Evolutionary conservation across 92 coral and sea anemone genomes (phyloP).

Genomic region (Parazoanthus swiftii): DNA sequence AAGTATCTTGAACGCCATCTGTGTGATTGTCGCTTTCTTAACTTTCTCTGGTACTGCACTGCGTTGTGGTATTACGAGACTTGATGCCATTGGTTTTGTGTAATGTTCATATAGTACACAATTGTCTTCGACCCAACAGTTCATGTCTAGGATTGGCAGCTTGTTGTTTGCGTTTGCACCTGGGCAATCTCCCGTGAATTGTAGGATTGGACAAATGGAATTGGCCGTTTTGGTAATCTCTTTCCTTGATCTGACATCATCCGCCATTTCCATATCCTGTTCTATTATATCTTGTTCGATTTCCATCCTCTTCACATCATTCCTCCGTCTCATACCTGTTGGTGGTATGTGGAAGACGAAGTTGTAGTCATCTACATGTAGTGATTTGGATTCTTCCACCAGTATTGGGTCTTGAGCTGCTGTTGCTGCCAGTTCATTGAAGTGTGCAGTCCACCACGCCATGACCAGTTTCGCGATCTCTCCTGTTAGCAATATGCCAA

Average conservation of each 20-base stretch:
- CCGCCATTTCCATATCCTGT: slow-evolving; percentile 19
- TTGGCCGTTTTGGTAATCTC: slow-evolving; percentile 37
- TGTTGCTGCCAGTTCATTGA: slow-evolving; percentile 35
- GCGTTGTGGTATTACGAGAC: slow-evolving; percentile 22
- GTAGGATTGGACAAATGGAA: slow-evolving; percentile 27
- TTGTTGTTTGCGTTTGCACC: slow-evolving; percentile 28
- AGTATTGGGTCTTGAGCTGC: slow-evolving; percentile 44
- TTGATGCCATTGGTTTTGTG: slow-evolving; percentile 29
- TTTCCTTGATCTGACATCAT: slow-evolving; percentile 30
- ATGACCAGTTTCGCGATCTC: not conserved
- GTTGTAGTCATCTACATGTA: slow-evolving; percentile 40
- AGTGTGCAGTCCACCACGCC: slow-evolving; percentile 46
- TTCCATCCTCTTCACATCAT: slow-evolving; percentile 30
- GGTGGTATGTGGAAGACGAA: too few species aligned
- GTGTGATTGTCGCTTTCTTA: slow-evolving; percentile 32
- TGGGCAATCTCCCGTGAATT: slow-evolving; percentile 20
- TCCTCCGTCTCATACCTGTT: slow-evolving; percentile 4
- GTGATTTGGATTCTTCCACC: slow-evolving; percentile 25
- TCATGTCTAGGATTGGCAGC: slow-evolving; percentile 13
- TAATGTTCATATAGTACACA: slow-evolving; percentile 17
- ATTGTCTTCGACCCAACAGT: slow-evolving; percentile 35
- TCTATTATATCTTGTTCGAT: slow-evolving; percentile 14
- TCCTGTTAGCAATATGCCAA: slow-evolving; percentile 12
- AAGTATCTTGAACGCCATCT: slow-evolving; percentile 30
- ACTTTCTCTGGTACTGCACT: slow-evolving; percentile 29